Evolutionary conservation across 2,113 vertebrate genomes (phyloP).

Genomic region (Osmerus mordax): DNA sequence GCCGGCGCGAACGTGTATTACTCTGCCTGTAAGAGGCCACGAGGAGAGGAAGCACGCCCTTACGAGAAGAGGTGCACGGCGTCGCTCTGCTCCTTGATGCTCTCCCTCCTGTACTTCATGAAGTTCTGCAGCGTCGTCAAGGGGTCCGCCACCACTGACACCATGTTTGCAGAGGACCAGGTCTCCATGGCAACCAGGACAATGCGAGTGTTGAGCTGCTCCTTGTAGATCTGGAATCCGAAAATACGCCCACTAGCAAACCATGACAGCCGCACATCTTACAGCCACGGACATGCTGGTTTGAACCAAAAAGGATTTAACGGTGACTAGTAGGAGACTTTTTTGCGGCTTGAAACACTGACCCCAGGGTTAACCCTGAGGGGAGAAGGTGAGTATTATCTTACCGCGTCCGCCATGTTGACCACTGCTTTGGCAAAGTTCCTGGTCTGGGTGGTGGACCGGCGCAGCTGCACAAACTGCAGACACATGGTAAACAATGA

Average conservation of each 20-base stretch:
- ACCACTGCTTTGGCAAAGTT: constrained; percentile 96
- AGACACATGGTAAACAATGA: constrained; percentile 35
- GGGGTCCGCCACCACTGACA: constrained; percentile 80
- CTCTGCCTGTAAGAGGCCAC: too few relatives aligned
- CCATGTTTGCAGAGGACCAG: constrained; percentile 84
- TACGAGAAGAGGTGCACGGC: constrained; percentile 92
- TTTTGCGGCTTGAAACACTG: not conserved
- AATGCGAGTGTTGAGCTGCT: constrained; percentile 93
- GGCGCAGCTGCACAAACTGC: constrained; percentile 85
- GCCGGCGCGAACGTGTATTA: too few relatives aligned
- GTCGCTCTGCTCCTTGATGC: constrained; percentile 80
- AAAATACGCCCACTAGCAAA: constrained; percentile 3
- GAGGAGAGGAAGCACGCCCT: constrained; percentile 37
- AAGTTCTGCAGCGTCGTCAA: constrained; percentile 84
- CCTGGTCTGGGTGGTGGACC: constrained; percentile 85
- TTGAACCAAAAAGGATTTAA: too few relatives aligned
- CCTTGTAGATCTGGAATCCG: constrained; percentile 84
- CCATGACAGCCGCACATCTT: not conserved
- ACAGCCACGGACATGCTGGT: not conserved
- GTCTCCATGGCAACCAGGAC: constrained; percentile 97
- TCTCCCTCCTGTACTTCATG: constrained; percentile 85
- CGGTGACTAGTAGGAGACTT: too few relatives aligned
- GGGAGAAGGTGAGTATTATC: constrained; percentile 27
- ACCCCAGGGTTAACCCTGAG: not conserved
- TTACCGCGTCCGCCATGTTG: constrained; percentile 92